These are phyloP conservation scores for Eupithecia subfuscata DNA, from an alignment of 2,888 invertebrate genomes.

Conservation along the genomic window DNA sequence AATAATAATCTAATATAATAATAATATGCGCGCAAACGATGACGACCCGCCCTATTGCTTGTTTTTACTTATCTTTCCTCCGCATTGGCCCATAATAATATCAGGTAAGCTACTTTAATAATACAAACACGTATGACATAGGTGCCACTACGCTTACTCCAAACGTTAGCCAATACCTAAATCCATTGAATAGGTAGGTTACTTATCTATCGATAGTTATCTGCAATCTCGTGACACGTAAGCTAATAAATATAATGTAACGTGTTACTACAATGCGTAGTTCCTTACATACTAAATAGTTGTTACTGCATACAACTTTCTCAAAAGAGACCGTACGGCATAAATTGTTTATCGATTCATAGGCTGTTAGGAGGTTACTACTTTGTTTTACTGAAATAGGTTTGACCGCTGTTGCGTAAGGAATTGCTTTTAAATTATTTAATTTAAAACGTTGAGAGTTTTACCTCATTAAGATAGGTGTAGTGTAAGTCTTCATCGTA, in stretches of 20 bases:
- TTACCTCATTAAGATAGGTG: too few relatives aligned
- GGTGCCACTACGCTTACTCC: background rate
- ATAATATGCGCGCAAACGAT: too few relatives aligned
- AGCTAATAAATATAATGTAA: constrained; percentile 23
- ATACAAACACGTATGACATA: background rate
- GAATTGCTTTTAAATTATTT: background rate
- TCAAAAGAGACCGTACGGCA: constrained; percentile 22
- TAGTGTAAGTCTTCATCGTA: too few relatives aligned
- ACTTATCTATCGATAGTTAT: constrained; percentile 14
- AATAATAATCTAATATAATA: too few relatives aligned
- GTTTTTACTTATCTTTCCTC: background rate
- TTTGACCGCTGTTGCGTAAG: constrained; percentile 19
- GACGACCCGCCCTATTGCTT: background rate
- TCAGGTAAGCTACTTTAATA: background rate
- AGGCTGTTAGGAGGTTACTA: background rate
- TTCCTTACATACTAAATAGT: constrained; percentile 30
- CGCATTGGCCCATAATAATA: too few relatives aligned
- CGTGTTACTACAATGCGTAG: constrained; percentile 26
- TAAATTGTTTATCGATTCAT: constrained; percentile 31
- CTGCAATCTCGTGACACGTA: constrained; percentile 6
- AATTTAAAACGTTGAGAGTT: background rate
- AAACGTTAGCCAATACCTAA: constrained; percentile 10
- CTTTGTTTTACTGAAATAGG: constrained; percentile 19
- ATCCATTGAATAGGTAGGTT: background rate
- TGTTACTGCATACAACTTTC: constrained; percentile 24